These are phyloP conservation scores for Motacilla tschutschensis DNA, from an alignment of 2,113 vertebrate genomes.

Conservation along the genomic window DNA sequence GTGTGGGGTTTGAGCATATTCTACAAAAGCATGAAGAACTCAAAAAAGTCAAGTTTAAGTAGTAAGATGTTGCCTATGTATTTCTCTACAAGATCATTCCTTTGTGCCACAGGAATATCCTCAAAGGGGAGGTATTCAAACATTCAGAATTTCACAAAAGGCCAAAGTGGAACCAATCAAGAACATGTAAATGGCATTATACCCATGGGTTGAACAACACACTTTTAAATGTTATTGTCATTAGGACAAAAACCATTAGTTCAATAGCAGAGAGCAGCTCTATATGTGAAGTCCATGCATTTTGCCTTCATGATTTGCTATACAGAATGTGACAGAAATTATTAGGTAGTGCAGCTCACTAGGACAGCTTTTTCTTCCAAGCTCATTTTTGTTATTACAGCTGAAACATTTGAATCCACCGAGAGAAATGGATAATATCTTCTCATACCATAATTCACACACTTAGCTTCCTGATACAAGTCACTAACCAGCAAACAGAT, in stretches of 20 bases:
- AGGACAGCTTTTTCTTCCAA: conserved; percentile 43
- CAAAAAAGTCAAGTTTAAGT: not conserved
- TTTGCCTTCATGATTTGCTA: conserved; percentile 40
- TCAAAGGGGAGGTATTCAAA: not conserved
- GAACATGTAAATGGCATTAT: not conserved
- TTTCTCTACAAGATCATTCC: not conserved
- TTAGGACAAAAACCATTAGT: not conserved
- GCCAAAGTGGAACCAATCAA: not conserved
- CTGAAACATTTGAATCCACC: conserved; percentile 56
- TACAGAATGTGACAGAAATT: conserved; percentile 37
- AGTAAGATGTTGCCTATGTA: not conserved
- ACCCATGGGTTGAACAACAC: not conserved
- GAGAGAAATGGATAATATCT: conserved; percentile 58
- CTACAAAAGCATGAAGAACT: not conserved
- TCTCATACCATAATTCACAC: conserved; percentile 61
- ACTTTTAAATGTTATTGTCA: conserved; percentile 9
- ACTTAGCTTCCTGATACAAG: conserved; percentile 55
- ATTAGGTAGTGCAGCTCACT: conserved; percentile 56
- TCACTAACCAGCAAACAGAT: conserved; percentile 63
- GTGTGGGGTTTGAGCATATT: not conserved
- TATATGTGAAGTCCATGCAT: not conserved
- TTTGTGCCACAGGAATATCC: not conserved
- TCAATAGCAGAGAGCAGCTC: not conserved
- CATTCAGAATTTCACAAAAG: not conserved
- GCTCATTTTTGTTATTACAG: conserved; percentile 45